These are phyloP conservation scores for Cabera pusaria DNA, from an alignment of 2,888 invertebrate genomes.

Conservation along the genomic window DNA sequence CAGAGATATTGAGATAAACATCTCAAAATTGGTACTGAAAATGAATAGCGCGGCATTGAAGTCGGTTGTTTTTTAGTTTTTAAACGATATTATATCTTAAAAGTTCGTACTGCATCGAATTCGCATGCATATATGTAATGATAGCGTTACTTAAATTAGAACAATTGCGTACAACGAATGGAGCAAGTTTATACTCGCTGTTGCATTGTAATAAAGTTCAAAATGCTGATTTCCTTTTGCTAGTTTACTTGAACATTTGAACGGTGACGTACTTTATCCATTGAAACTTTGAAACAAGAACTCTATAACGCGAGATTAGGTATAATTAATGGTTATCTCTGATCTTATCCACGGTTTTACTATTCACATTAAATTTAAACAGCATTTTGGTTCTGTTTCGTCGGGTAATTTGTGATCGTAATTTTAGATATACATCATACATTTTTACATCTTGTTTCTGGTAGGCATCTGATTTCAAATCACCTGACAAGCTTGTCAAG, in stretches of 20 bases:
- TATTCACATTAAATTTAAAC: slow-evolving; percentile 10
- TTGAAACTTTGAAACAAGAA: slow-evolving; percentile 19
- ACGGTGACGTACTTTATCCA: slow-evolving; percentile 19
- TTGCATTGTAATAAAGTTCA: slow-evolving; percentile 4
- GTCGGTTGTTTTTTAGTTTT: too few species aligned
- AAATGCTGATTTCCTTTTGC: slow-evolving; percentile 1
- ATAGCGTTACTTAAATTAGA: slow-evolving; percentile 1
- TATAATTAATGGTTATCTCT: slow-evolving; percentile 18
- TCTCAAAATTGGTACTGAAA: too few species aligned
- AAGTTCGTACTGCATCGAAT: too few species aligned
- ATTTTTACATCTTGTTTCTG: too few species aligned
- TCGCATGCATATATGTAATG: too few species aligned
- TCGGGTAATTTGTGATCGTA: neutral
- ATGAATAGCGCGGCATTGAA: too few species aligned
- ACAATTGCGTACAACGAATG: slow-evolving; percentile 7
- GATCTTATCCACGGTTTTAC: slow-evolving; percentile 12
- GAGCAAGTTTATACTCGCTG: neutral
- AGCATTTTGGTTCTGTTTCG: neutral
- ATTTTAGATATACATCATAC: too few species aligned
- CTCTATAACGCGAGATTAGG: slow-evolving; percentile 20
- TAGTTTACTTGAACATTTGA: too few species aligned
- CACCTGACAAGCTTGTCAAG: too few species aligned
- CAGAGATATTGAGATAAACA: too few species aligned
- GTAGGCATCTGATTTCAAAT: too few species aligned
- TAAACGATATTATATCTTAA: too few species aligned